These are phyloP conservation scores for Hydriomena furcata DNA, from an alignment of 2,888 invertebrate species.

Conservation along the genomic window DNA sequence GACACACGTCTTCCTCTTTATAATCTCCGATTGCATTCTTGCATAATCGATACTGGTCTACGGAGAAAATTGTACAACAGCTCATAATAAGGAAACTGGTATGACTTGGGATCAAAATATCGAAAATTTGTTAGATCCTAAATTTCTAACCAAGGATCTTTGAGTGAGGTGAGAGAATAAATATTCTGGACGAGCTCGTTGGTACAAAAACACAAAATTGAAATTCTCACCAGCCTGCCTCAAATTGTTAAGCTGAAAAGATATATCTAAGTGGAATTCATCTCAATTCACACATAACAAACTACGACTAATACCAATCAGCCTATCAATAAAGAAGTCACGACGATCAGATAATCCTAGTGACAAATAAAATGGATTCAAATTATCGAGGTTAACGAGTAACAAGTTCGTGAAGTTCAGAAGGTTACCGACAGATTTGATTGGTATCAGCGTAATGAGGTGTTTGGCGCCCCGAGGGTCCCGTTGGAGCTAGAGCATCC, in stretches of 20 bases:
- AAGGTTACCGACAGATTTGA: constrained; percentile 56
- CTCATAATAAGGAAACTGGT: not conserved
- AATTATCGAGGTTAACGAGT: constrained; percentile 47
- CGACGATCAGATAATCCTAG: constrained; percentile 27
- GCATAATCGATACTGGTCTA: constrained; percentile 29
- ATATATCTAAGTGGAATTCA: no score
- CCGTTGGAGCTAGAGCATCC: constrained; percentile 46
- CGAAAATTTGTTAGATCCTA: no score
- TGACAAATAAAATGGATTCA: constrained; percentile 23
- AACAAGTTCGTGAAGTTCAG: constrained; percentile 59
- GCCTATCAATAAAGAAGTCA: constrained; percentile 27
- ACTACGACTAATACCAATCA: constrained; percentile 13
- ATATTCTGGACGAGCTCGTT: no score
- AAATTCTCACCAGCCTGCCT: no score
- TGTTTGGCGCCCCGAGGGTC: constrained; percentile 57
- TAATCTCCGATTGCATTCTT: constrained; percentile 36
- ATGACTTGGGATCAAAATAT: not conserved
- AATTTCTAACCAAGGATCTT: no score
- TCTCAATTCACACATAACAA: constrained; percentile 8
- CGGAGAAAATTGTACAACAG: constrained; percentile 17
- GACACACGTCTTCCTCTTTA: constrained; percentile 36
- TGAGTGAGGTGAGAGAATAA: no score
- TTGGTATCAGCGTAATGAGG: constrained; percentile 68
- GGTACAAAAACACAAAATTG: no score
- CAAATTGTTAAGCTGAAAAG: no score